Base-by-base conservation (phyloP, 2,888 invertebrate species). In the Frankliniella fusca region DNA sequence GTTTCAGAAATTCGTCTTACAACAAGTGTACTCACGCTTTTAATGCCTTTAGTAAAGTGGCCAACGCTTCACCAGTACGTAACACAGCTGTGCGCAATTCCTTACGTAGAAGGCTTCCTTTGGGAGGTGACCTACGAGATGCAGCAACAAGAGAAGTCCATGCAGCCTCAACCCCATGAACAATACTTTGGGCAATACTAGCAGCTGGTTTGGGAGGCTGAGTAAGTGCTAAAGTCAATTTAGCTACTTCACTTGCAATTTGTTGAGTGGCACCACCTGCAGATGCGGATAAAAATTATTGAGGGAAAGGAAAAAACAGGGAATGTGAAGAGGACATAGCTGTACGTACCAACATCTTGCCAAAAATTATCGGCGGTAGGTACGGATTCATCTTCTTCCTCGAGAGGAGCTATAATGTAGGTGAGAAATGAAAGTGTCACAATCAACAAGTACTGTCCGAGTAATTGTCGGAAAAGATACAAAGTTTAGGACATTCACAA, bases 111-210 rank as follows among this genome's bases (percentile, higher is more conserved):
- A 76, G 70, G 11, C 23, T 27, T 23, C 70, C 81, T 48, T 49
- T 79, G 2, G 70, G 50, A 1, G 81, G 81, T 3, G 49, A 81
- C 23, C 48, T 79, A 48, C 79, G 79, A 76, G 76, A 81, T 5
- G 79, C 48, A 11, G 81, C 28, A 20, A 81, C 79, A 28, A 81
- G 48, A 79, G 38, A 12, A 38, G 27, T 50, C 70, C 81, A 76
- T 3, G 81, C 49, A 23, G 79, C 70, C 27, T 81, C 81, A 49
- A 81, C 50, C 27, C 76, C 70, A 49, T 81, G 79, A 20, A 81
- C 27, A n/a, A 81, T 50, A 48, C 28, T 79, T 76, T 81, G 81
- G 48, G 76, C 48, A 48, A 76, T 79, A 38, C 50, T 76, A 15
- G 48, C 28, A 3, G 76, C 49, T 23, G 81, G 81, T 48, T 76